Base-by-base conservation (phyloP, 2,113 vertebrate genomes). In the Misgurnus anguillicaudatus region DNA sequence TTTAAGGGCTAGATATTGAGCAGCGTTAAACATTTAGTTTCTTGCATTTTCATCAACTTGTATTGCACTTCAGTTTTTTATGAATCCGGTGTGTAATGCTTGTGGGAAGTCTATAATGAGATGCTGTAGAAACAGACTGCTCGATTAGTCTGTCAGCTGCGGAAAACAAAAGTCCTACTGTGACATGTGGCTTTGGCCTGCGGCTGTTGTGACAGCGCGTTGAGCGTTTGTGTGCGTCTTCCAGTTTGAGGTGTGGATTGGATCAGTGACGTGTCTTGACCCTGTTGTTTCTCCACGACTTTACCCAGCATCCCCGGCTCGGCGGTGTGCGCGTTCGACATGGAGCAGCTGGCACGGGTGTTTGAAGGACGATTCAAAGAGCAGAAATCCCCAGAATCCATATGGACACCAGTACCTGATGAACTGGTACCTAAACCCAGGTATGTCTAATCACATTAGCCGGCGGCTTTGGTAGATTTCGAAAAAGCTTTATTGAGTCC, bases 291-390 rank as follows among this genome's bases (percentile, higher is more conserved):
- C 72, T 81, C 41, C 42, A 31, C 47, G 63, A 19, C 80, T 78
- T 53, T 73, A 58, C 31, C 0, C 80, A 99, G 98, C 87, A 99
- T 99, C 71, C 97, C 97, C 0, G 97, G 98, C 79, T 99, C 97
- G 0, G 98, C 97, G 0, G 96, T 99, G 79, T 99, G 98, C 8
- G 95, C 95, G 79, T 99, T 98, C 1, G 97, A 99, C 94, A 98
- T 99, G 98, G 90, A 93, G 66, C 94, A 98, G 24, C 92, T 99
- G 88, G 95, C 96, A 0, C 89, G 93, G 0, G 95, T 94, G 83
- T 99, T 99, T 0, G 95, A 97, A 65, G 96, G 98, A 3, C 94
- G 97, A 11, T 99, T 99, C 87, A 95, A 97, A 17, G 97, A 98
- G 87, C 98, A 99, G 92, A 98, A 98, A 80, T 96, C 95, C 0